Conservation (phyloP, 2,113 vertebrate species). For the Podarcis raffonei region DNA sequence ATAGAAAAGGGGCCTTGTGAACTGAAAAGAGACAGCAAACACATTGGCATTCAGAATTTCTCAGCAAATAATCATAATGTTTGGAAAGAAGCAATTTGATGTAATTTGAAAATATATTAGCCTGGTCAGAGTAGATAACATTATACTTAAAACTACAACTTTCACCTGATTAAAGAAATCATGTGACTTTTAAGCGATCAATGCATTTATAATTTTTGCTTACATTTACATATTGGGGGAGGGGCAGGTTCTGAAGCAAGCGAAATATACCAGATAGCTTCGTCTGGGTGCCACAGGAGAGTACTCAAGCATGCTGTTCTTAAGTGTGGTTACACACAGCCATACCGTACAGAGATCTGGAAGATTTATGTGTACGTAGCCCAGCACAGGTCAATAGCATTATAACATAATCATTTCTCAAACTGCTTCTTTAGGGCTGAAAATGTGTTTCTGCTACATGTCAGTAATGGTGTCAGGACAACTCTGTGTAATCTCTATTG, state of each 20-base stretch:
- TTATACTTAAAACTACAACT: neutral
- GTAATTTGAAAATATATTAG: neutral
- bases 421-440: neutral
- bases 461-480: neutral
- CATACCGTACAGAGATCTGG: neutral
- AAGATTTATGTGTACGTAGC: neutral
- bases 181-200: neutral
- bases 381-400: neutral
- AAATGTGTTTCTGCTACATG: neutral
- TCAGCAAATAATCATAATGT: neutral
- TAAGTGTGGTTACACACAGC: too few relatives aligned
- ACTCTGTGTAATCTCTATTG: neutral
- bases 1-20: slow-evolving; percentile 50
- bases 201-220: neutral
- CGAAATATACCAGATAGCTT: neutral
- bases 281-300: too few relatives aligned
- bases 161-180: neutral
- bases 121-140: neutral
- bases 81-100: neutral
- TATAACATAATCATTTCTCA: neutral
- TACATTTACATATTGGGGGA: neutral
- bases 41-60: neutral
- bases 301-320: too few relatives aligned
- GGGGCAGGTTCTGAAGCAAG: neutral
- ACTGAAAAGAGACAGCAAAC: slow-evolving; percentile 41